A percentile compares a stretch with the other conserved stretches of the same genome.
phyloP scores from a whole-genome alignment of 2,113 vertebrate genomes.

The Burhinus oedicnemus region DNA sequence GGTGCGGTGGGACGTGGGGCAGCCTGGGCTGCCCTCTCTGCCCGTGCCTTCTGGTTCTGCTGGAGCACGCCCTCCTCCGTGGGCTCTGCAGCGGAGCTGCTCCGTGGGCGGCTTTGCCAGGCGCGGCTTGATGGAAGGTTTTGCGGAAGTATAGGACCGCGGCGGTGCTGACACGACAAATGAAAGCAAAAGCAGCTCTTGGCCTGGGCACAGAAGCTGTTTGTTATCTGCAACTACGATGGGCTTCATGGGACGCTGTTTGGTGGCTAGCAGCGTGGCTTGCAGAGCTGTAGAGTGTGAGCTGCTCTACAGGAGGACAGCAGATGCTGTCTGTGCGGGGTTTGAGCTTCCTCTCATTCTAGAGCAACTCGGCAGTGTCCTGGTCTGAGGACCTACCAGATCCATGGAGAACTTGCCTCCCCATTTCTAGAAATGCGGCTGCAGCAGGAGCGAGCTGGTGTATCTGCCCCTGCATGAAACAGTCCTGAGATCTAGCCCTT shows the following conservation, averaged over 20 bases:
- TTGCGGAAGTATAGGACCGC: neutral
- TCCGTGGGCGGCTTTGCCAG: neutral
- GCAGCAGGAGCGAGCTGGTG: neutral
- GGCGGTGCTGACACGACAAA: neutral
- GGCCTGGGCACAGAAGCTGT: neutral
- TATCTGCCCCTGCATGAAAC: neutral
- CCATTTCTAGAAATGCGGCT: neutral
- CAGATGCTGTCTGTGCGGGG: neutral
- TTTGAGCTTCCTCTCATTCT: neutral
- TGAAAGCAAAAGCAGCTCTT: neutral
- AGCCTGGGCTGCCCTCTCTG: neutral
- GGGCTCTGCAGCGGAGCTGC: neutral
- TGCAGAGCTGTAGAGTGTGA: neutral
- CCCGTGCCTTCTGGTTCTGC: neutral
- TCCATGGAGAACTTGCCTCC: neutral
- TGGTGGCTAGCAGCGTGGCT: neutral
- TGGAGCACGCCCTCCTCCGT: fast-evolving
- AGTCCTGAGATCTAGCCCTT: neutral
- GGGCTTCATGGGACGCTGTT: neutral
- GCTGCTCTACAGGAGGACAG: neutral
- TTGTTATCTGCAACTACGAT: neutral
- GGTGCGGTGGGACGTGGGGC: neutral
- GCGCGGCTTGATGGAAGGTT: neutral
- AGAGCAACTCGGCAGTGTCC: neutral
- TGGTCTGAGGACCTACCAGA: neutral